phyloP scores from a whole-genome alignment of 2,888 invertebrate species.

The Willowsia nigromaculata region DNA sequence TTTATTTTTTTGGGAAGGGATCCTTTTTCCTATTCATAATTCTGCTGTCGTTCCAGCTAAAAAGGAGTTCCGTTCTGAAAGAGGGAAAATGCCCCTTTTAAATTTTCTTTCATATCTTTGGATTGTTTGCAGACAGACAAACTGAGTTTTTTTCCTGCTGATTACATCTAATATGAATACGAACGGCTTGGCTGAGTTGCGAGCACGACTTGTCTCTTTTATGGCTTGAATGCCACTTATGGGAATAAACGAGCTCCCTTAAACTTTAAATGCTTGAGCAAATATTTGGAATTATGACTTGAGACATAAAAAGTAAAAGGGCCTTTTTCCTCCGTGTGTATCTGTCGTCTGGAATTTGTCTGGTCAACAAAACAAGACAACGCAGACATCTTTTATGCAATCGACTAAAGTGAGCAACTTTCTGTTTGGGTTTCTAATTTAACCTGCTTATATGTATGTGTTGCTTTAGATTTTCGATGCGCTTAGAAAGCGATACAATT shows the following conservation, averaged over 20 bases:
- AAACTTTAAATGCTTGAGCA: conserved; percentile 56
- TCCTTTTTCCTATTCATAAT: not conserved
- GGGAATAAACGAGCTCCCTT: conserved; percentile 44
- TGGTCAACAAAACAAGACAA: not conserved
- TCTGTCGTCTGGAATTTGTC: not conserved
- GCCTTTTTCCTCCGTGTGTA: too few relatives aligned
- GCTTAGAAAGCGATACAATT: not conserved
- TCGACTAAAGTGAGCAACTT: not conserved
- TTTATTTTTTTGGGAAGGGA: not conserved
- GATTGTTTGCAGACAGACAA: not conserved
- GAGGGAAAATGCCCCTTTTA: conserved; percentile 1
- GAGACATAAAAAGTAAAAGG: conserved; percentile 1
- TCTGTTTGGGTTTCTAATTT: not conserved
- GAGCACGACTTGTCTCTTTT: not conserved
- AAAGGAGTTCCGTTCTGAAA: not conserved
- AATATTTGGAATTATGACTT: conserved; percentile 67
- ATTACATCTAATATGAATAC: conserved; percentile 48
- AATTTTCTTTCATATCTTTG: conserved; percentile 29
- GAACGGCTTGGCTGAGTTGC: not conserved
- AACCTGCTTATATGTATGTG: not conserved
- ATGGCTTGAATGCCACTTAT: conserved; percentile 1
- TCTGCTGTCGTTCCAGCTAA: not conserved
- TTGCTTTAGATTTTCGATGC: not conserved
- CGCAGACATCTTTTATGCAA: not conserved
- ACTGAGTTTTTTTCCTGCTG: conserved; percentile 25